Evolutionary conservation across 2,888 invertebrate species (phyloP).

Genomic region (Andrena dorsata): DNA sequence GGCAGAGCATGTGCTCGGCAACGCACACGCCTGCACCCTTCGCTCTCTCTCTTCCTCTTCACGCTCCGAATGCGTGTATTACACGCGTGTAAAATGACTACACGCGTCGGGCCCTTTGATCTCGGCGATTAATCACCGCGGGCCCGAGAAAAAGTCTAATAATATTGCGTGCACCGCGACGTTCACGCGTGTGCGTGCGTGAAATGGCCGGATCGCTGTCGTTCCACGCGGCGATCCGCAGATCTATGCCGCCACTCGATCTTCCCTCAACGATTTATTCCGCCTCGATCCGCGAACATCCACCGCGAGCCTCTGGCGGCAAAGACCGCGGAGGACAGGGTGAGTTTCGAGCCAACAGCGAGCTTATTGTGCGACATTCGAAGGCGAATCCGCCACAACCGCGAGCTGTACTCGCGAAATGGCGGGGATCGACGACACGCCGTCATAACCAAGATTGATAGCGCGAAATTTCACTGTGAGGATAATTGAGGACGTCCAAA

Average conservation of each 20-base stretch:
- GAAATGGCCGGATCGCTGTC: conserved; percentile 47
- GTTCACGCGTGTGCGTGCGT: conserved; percentile 49
- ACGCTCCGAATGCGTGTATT: conserved; percentile 81
- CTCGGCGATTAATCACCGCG: conserved; percentile 83
- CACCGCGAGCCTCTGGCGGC: conserved; percentile 8
- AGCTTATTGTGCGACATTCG: conserved; percentile 11
- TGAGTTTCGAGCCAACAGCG: conserved; percentile 17
- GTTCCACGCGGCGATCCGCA: conserved; percentile 55
- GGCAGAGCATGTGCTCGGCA: conserved; percentile 39
- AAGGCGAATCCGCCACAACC: conserved; percentile 22
- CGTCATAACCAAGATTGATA: conserved; percentile 41
- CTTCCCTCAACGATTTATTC: conserved; percentile 56
- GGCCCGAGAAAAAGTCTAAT: conserved; percentile 81
- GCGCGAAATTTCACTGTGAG: not conserved
- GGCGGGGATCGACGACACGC: conserved; percentile 28
- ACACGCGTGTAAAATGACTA: conserved; percentile 84
- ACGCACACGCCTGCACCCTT: conserved; percentile 8
- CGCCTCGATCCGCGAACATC: conserved; percentile 30
- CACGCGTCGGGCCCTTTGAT: conserved; percentile 82
- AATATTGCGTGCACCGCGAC: conserved; percentile 74
- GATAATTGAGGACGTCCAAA: conserved; percentile 16
- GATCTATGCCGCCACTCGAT: conserved; percentile 54
- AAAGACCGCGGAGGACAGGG: not conserved
- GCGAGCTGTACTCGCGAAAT: conserved; percentile 34
- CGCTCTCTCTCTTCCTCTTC: not conserved